Base-by-base conservation (phyloP, 2,113 vertebrate species). In the Dasyprocta punctata region DNA sequence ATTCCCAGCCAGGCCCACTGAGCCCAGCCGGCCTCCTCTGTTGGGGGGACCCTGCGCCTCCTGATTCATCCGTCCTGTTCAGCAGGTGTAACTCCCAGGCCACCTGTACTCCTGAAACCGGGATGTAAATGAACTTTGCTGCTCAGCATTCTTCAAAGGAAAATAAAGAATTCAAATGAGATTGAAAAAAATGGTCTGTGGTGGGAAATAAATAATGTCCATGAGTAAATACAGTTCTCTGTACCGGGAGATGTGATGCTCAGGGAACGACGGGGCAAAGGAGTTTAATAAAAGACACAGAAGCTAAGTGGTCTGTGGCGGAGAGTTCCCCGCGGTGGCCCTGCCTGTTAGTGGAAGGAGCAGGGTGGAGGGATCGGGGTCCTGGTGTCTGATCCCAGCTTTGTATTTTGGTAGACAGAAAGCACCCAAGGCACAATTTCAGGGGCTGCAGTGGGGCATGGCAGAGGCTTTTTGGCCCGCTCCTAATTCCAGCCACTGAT, bases 101-200 rank as follows among this genome's bases (percentile, higher is more conserved):
- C 36, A 75, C 82, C 67, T 95, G 24, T 14, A 4, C 77, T 28
- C 13, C 86, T 56, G 78, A 83, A 63, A 60, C 49, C 0, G 0
- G 14, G 26, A 47, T 77, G 52, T 30, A 94, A 92, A 90, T 33
- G 86, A 78, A 69, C 33, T 69, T 90, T 54, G 52, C 58, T 8
- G 83, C 30, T 95, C 71, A 20, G 71, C 22, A 38, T 92, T 65
- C 75, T 94, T 96, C 90, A 87, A 92, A 95, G 93, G 85, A 93
- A 94, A 73, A 86, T 77, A 96, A 95, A 92, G 94, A 96, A 97
- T 97, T 86, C 92, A 96, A 83, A 63, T 28, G 44, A 86, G 73
- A 88, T 16, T 44, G 28, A 89, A 78, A 77, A 92, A 78, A 81
- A 86, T 61, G 44, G 7, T 49, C 60, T 44, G 7, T 3, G 24